These are phyloP conservation scores for Calameuta idolon DNA, from an alignment of 2,888 invertebrate species.

Conservation along the genomic window DNA sequence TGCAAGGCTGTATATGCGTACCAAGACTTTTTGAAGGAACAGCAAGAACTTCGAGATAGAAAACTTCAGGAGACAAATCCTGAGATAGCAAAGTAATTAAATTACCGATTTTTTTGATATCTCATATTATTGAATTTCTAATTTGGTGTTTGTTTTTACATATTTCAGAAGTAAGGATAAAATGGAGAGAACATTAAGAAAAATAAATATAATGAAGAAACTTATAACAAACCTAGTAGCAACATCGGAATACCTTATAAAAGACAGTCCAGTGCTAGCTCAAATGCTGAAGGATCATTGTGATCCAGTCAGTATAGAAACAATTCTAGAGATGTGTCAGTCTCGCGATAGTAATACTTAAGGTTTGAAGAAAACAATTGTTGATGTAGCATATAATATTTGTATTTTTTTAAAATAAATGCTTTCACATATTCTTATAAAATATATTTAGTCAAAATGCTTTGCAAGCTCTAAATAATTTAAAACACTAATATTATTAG, in stretches of 20 bases:
- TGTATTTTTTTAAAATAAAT: neutral
- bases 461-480: slow-evolving; percentile 4
- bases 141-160: neutral
- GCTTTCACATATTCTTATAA: neutral
- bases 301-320: slow-evolving; percentile 40
- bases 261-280: slow-evolving; percentile 19
- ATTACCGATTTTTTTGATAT: neutral
- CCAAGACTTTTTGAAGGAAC: slow-evolving; percentile 38
- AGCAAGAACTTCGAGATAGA: slow-evolving; percentile 28
- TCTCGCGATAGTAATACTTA: neutral
- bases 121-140: neutral
- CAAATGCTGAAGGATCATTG: slow-evolving; percentile 43
- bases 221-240: slow-evolving; percentile 46
- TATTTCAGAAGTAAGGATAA: slow-evolving; percentile 36
- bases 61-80: slow-evolving; percentile 43
- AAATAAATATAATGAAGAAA: slow-evolving; percentile 45
- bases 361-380: neutral
- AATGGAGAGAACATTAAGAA: slow-evolving; percentile 30
- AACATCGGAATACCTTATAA: slow-evolving; percentile 25
- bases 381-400: neutral
- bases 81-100: slow-evolving; percentile 32
- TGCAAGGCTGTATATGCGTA: slow-evolving; percentile 36
- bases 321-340: slow-evolving; percentile 30
- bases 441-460: neutral
- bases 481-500: neutral